Percentiles rank a stretch among this genome's conserved stretches.
Conservation (phyloP, 2,113 vertebrate species). For the Cricetomys ansorgei region DNA sequence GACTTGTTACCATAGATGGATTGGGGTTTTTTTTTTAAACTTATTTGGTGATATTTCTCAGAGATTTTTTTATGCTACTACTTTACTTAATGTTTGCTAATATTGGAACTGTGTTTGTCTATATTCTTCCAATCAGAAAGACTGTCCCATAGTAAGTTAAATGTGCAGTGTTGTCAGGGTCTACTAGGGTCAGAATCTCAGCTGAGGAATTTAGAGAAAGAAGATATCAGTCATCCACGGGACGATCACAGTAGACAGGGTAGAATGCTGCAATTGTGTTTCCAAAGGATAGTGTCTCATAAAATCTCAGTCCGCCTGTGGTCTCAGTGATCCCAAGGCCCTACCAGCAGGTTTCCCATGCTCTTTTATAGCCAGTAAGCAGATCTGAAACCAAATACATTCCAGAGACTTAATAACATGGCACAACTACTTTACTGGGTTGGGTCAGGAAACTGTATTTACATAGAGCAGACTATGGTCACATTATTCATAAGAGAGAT, state of each 20-base stretch:
- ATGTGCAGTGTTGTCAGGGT: slow-evolving; percentile 56
- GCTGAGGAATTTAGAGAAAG: slow-evolving; percentile 77
- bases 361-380: slow-evolving; percentile 21
- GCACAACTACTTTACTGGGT: not conserved
- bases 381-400: slow-evolving; percentile 58
- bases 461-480: not conserved
- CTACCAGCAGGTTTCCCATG: not conserved
- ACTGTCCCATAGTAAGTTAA: slow-evolving; percentile 38
- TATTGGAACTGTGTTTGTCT: not conserved
- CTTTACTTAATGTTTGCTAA: slow-evolving; percentile 17
- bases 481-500: slow-evolving; percentile 18
- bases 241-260: slow-evolving; percentile 74
- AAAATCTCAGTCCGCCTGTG: slow-evolving; percentile 44
- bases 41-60: slow-evolving; percentile 34
- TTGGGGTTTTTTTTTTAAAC: not conserved
- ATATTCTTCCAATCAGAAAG: slow-evolving; percentile 39
- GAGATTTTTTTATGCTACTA: slow-evolving; percentile 21
- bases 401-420: slow-evolving; percentile 38
- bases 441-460: slow-evolving; percentile 38
- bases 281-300: slow-evolving; percentile 59
- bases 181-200: slow-evolving; percentile 78
- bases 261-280: slow-evolving; percentile 61
- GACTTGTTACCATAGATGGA: not conserved
- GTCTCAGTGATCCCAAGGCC: not conserved
- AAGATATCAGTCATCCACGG: slow-evolving; percentile 73